These are phyloP conservation scores for Magallana ariakensis DNA, from an alignment of 1,140 invertebrate species.

Conservation along the genomic window DNA sequence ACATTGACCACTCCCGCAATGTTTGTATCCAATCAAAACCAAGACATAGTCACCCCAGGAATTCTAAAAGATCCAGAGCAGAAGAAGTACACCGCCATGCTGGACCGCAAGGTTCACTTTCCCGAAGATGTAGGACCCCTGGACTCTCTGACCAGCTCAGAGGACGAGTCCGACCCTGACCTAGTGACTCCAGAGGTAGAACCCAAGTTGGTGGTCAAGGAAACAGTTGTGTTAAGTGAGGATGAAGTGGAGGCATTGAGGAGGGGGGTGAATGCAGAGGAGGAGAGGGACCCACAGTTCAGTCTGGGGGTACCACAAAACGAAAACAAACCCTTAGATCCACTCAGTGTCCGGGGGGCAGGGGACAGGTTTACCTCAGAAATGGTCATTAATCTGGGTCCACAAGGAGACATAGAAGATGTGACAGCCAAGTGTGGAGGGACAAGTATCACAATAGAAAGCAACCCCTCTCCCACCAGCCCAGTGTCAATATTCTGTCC, in stretches of 20 bases:
- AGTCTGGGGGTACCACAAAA: neutral
- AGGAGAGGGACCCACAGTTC: neutral
- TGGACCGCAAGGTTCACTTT: slow-evolving; percentile 50
- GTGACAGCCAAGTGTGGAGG: neutral
- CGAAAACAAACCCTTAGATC: too few relatives aligned
- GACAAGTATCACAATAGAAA: neutral
- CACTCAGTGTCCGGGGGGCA: neutral
- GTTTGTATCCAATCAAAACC: slow-evolving; percentile 1
- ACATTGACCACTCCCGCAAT: slow-evolving; percentile 43
- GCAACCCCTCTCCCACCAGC: neutral
- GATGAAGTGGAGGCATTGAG: slow-evolving; percentile 12
- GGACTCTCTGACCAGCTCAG: slow-evolving; percentile 35
- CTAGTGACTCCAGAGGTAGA: neutral
- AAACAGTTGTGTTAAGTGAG: slow-evolving; percentile 13
- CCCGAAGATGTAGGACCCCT: slow-evolving; percentile 31
- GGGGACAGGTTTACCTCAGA: neutral
- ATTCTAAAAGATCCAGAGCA: slow-evolving; percentile 38
- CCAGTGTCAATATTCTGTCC: slow-evolving; percentile 11
- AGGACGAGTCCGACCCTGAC: neutral
- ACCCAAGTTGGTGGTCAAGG: slow-evolving; percentile 40
- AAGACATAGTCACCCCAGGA: slow-evolving; percentile 40
- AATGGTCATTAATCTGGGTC: neutral
- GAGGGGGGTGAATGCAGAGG: neutral
- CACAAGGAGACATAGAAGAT: neutral
- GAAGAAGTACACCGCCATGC: neutral